Conservation (phyloP, 2,888 invertebrate genomes). For the Pteria penguin region DNA sequence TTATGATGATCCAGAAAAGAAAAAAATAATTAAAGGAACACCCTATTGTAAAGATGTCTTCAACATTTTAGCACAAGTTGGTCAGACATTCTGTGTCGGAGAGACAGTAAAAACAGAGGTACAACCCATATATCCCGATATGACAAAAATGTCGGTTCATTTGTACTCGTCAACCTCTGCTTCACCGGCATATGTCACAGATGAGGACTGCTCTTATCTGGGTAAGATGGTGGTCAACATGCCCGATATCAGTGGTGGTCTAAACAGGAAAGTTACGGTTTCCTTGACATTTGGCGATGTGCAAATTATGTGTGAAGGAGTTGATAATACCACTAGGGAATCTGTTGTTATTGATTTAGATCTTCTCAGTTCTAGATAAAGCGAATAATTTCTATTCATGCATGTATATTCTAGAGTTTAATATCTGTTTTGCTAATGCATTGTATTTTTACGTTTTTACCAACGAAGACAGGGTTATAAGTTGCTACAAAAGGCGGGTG, state of each 20-base stretch:
- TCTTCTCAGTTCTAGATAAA: too few species aligned
- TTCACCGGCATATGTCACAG: conserved; percentile 26
- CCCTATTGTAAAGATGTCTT: conserved; percentile 33
- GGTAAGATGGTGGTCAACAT: conserved; percentile 33
- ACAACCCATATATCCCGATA: conserved; percentile 5
- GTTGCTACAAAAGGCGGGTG: too few species aligned
- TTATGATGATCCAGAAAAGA: conserved; percentile 20
- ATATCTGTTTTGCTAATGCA: too few species aligned
- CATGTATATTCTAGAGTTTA: too few species aligned
- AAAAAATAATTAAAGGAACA: background rate
- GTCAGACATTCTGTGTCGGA: conserved; percentile 13
- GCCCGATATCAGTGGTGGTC: background rate
- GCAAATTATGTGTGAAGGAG: conserved; percentile 24
- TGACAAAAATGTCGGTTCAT: conserved; percentile 33
- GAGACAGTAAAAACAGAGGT: conserved; percentile 27
- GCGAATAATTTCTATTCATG: too few species aligned
- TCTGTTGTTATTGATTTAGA: background rate
- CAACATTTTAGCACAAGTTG: conserved; percentile 30
- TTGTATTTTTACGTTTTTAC: too few species aligned
- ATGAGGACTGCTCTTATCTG: conserved; percentile 15
- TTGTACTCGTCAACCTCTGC: conserved; percentile 21
- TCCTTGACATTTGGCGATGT: conserved; percentile 37
- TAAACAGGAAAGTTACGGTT: conserved; percentile 19
- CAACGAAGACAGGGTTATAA: too few species aligned
- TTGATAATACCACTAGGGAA: background rate